Evolutionary conservation across 2,797 vertebrate genomes (phyloP).

Genomic region (Delichon dasypus): DNA sequence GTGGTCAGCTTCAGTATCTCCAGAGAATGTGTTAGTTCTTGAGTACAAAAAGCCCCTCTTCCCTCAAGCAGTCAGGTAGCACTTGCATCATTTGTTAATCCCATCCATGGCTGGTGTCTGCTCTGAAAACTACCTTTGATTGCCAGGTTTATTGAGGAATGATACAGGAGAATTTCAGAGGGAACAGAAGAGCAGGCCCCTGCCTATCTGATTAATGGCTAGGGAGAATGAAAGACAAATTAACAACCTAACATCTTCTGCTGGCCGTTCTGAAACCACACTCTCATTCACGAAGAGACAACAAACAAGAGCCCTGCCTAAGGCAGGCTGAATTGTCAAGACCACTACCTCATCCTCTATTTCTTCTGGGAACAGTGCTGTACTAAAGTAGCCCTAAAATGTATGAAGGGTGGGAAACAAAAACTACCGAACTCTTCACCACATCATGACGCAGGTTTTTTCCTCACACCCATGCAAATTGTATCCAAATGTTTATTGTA

Average conservation of each 20-base stretch:
- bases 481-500: conserved; percentile 16
- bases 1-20: conserved; percentile 11
- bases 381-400: background rate
- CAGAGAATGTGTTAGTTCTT: background rate
- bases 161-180: background rate
- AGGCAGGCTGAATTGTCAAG: background rate
- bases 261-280: background rate
- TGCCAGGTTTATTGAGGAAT: background rate
- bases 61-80: background rate
- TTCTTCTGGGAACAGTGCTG: background rate
- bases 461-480: background rate
- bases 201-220: background rate
- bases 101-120: background rate
- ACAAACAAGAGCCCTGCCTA: background rate
- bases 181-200: background rate
- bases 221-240: background rate
- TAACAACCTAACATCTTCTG: background rate
- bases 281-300: background rate
- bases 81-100: background rate
- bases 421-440: background rate
- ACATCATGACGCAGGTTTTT: background rate
- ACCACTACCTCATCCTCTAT: background rate
- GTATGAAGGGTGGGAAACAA: background rate
- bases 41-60: background rate
- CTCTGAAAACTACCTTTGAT: background rate